A percentile compares a stretch with the other conserved stretches of the same genome.
Evolutionary conservation across 2,797 vertebrate species (phyloP).

Genomic region (Leptatherina wallacei): DNA sequence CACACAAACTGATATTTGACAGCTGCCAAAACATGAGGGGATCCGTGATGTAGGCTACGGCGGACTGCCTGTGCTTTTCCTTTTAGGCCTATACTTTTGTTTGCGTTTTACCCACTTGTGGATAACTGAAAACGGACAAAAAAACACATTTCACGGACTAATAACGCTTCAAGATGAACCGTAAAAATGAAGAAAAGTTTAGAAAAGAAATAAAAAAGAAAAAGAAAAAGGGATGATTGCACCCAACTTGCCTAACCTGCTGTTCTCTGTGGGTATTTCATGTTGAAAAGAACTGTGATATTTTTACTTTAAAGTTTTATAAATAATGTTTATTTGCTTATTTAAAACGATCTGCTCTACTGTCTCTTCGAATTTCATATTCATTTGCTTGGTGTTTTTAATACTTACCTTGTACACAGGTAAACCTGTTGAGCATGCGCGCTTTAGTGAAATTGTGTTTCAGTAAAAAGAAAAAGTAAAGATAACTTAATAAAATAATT

Average conservation of each 20-base stretch:
- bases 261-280: slow-evolving; percentile 85
- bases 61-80: slow-evolving; percentile 73
- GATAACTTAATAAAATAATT: slow-evolving; percentile 88
- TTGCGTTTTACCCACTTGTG: slow-evolving; percentile 76
- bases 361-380: slow-evolving; percentile 88
- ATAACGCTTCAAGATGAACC: slow-evolving; percentile 64
- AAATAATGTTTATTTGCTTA: slow-evolving; percentile 98
- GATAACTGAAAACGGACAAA: slow-evolving; percentile 78
- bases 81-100: slow-evolving; percentile 62
- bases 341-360: slow-evolving; percentile 88
- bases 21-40: slow-evolving; percentile 75
- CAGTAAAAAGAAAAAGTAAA: slow-evolving; percentile 83
- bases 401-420: slow-evolving; percentile 90
- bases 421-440: slow-evolving; percentile 90
- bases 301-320: slow-evolving; percentile 92
- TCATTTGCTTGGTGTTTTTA: slow-evolving; percentile 92
- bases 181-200: slow-evolving; percentile 32
- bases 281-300: slow-evolving; percentile 88
- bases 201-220: slow-evolving; percentile 31
- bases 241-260: slow-evolving; percentile 78
- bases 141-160: slow-evolving; percentile 73
- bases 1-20: slow-evolving; percentile 71
- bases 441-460: slow-evolving; percentile 88
- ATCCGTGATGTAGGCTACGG: slow-evolving; percentile 61
- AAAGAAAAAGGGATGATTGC: slow-evolving; percentile 51